Conservation (phyloP, 1,140 invertebrate species). For the Calliopsis andreniformis region DNA sequence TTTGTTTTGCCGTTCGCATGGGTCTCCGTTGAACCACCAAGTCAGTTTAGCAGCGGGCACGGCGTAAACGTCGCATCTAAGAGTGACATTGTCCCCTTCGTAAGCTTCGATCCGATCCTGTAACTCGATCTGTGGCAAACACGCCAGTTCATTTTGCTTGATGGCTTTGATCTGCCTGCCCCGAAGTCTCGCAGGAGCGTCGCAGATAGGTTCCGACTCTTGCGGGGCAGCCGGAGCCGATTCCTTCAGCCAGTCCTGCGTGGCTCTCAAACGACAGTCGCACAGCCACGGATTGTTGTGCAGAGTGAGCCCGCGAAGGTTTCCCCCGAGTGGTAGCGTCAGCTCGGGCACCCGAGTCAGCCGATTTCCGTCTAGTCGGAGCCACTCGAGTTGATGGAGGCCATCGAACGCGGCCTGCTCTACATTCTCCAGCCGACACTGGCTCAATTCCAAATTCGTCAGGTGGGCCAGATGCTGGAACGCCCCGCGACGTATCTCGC, state of each 20-base stretch:
- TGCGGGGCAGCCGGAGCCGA: slow-evolving; percentile 85
- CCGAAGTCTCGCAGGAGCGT: slow-evolving; percentile 85
- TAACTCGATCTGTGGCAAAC: slow-evolving; percentile 88
- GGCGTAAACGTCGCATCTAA: slow-evolving; percentile 89
- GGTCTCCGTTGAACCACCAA: slow-evolving; percentile 90
- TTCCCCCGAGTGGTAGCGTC: slow-evolving; percentile 84
- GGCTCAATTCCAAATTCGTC: slow-evolving; percentile 90
- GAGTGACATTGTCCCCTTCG: slow-evolving; percentile 89
- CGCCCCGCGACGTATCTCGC: slow-evolving; percentile 86
- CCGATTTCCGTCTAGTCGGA: slow-evolving; percentile 91
- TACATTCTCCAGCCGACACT: slow-evolving; percentile 88
- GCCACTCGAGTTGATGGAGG: slow-evolving; percentile 90
- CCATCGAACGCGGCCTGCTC: slow-evolving; percentile 92
- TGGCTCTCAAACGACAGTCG: slow-evolving; percentile 89
- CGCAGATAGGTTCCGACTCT: slow-evolving; percentile 87
- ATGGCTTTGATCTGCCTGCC: slow-evolving; percentile 87
- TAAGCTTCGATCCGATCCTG: slow-evolving; percentile 83
- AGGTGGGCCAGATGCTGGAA: slow-evolving; percentile 89
- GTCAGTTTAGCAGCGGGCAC: slow-evolving; percentile 89
- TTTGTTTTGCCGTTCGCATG: slow-evolving; percentile 73
- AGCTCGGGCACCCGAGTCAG: slow-evolving; percentile 84
- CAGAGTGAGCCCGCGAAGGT: slow-evolving; percentile 89
- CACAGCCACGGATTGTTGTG: slow-evolving; percentile 95
- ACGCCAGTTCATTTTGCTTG: slow-evolving; percentile 89
- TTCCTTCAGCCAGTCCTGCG: slow-evolving; percentile 89